Conservation (phyloP, 2,113 vertebrate genomes). For the human (Homo sapiens) region DNA sequence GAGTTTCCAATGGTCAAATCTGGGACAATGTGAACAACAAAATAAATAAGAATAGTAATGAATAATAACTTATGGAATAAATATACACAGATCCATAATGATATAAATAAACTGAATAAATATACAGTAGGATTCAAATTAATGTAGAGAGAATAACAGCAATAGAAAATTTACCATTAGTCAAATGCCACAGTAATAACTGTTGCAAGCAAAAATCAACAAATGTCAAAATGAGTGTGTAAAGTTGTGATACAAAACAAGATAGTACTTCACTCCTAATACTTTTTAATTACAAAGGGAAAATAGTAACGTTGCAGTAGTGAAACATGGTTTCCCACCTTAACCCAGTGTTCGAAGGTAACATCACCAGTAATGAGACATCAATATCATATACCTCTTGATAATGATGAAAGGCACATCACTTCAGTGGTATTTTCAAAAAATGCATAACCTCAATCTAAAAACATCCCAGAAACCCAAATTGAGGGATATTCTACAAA, state of each 20-base stretch:
- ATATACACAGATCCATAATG: not conserved
- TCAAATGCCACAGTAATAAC: not conserved
- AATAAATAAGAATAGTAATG: not conserved
- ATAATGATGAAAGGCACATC: not conserved
- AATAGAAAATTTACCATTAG: constrained; percentile 3
- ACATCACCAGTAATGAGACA: not conserved
- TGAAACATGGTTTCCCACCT: not conserved
- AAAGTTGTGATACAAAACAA: not conserved
- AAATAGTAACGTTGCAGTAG: not conserved
- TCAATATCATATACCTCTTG: not conserved
- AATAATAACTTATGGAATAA: not conserved
- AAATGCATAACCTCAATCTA: not conserved
- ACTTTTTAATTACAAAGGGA: not conserved
- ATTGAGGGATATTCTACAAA: not conserved
- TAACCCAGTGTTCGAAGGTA: not conserved
- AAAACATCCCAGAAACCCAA: not conserved
- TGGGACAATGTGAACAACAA: not conserved
- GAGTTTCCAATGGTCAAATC: not conserved
- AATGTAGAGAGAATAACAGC: not conserved
- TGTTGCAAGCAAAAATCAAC: not conserved
- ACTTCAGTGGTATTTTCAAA: not conserved
- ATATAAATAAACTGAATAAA: not conserved
- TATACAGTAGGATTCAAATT: not conserved
- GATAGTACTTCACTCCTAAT: not conserved
- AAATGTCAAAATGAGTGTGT: not conserved